phyloP scores from a whole-genome alignment of 1,140 invertebrate species.

The Acromyrmex charruanus region DNA sequence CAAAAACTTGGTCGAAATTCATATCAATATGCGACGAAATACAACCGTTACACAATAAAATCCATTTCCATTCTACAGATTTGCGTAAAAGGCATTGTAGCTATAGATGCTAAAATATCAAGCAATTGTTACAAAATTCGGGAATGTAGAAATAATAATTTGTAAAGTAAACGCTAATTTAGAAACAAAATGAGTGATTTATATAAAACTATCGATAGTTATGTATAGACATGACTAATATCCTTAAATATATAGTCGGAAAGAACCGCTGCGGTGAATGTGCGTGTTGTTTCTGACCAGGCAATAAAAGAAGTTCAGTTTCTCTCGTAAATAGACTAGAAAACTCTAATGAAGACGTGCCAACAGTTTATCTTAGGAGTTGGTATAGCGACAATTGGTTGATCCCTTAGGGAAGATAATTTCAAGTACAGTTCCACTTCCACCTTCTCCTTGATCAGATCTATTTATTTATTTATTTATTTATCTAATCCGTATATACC shows the following conservation, averaged over 20 bases:
- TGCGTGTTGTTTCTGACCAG: slow-evolving; percentile 72
- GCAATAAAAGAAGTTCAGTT: slow-evolving; percentile 72
- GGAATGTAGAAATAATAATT: neutral
- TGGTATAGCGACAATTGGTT: slow-evolving; percentile 68
- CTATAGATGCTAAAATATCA: neutral
- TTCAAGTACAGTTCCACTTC: slow-evolving; percentile 57
- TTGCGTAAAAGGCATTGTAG: neutral
- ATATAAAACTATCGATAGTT: neutral
- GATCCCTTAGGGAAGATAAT: slow-evolving; percentile 73
- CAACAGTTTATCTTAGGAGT: slow-evolving; percentile 78
- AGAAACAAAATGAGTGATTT: neutral
- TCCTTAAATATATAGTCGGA: slow-evolving; percentile 8
- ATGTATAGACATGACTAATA: neutral
- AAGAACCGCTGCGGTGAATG: neutral
- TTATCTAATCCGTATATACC: slow-evolving; percentile 2
- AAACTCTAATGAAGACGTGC: slow-evolving; percentile 80
- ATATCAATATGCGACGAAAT: neutral
- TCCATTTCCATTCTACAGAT: neutral
- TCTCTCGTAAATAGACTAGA: slow-evolving; percentile 74
- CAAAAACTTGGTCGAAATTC: slow-evolving; percentile 24
- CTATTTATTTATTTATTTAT: slow-evolving; percentile 51
- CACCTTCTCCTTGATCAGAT: slow-evolving; percentile 11
- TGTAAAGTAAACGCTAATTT: slow-evolving; percentile 7
- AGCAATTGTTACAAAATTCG: neutral
- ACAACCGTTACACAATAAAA: neutral